phyloP scores from a whole-genome alignment of 2,797 vertebrate genomes.

The Austrolebias charrua region DNA sequence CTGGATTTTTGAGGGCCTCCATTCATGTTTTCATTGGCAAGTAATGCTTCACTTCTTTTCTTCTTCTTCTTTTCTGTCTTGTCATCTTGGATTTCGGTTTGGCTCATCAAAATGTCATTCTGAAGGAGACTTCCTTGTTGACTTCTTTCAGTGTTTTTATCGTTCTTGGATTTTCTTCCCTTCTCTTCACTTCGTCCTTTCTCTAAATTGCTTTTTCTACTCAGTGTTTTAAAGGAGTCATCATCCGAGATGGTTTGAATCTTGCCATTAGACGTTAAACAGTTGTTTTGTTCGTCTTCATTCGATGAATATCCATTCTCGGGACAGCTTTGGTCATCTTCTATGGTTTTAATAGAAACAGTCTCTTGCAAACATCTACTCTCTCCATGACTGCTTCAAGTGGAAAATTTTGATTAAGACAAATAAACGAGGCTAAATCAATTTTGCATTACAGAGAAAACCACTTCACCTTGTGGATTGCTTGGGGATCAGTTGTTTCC shows the following conservation, averaged over 20 bases:
- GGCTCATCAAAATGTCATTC: conserved; percentile 15
- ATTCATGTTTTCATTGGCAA: conserved; percentile 28
- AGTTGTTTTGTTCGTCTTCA: conserved; percentile 52
- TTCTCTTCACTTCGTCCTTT: conserved; percentile 13
- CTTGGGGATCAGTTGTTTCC: conserved; percentile 81
- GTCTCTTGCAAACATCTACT: conserved; percentile 29
- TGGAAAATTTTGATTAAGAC: conserved; percentile 13
- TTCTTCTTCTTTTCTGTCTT: conserved; percentile 38
- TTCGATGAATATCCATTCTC: conserved; percentile 18
- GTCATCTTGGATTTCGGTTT: conserved; percentile 21
- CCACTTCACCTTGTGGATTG: conserved; percentile 70
- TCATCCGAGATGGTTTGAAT: conserved; percentile 38
- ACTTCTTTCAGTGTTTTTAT: conserved; percentile 18
- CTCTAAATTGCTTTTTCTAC: conserved; percentile 18
- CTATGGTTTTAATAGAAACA: conserved; percentile 37
- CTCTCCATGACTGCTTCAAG: conserved; percentile 43
- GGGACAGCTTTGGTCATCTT: conserved; percentile 16
- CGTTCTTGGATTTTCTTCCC: conserved; percentile 10
- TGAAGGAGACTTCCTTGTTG: conserved; percentile 18
- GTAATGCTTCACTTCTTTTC: conserved; percentile 25
- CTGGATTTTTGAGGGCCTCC: conserved; percentile 38
- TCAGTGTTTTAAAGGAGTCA: conserved; percentile 3
- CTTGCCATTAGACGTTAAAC: conserved; percentile 30
- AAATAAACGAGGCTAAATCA: neutral
- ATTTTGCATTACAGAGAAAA: neutral